Evolutionary conservation across 1,140 invertebrate species (phyloP).

Genomic region (Sipha flava): DNA sequence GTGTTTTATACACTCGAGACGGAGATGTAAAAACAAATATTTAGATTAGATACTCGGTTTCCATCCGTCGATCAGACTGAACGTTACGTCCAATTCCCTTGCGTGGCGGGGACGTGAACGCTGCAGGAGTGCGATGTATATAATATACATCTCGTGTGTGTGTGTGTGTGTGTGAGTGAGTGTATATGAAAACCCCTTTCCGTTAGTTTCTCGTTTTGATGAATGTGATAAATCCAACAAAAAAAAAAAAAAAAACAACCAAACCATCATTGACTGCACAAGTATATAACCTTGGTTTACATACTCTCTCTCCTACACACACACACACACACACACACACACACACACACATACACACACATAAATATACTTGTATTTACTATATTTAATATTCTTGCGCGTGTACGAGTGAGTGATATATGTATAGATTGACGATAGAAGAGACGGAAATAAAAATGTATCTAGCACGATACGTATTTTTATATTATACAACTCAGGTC

Average conservation of each 20-base stretch:
- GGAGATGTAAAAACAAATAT: slow-evolving; percentile 12
- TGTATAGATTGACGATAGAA: neutral
- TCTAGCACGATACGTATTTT: neutral
- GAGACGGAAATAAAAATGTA: neutral
- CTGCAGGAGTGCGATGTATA: too few relatives aligned
- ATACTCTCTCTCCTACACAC: too few relatives aligned
- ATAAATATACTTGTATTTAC: too few relatives aligned
- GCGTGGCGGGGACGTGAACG: neutral
- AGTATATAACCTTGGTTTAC: too few relatives aligned
- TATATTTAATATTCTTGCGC: too few relatives aligned
- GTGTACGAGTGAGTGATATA: neutral
- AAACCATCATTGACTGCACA: neutral
- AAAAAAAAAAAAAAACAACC: neutral
- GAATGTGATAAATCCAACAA: slow-evolving; percentile 9
- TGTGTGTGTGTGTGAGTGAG: neutral
- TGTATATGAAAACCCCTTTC: neutral
- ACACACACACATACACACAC: too few relatives aligned
- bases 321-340: too few relatives aligned
- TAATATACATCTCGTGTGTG: neutral
- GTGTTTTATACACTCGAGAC: neutral
- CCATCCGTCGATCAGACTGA: slow-evolving; percentile 1
- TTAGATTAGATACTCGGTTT: slow-evolving; percentile 13
- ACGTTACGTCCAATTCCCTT: slow-evolving; percentile 1
- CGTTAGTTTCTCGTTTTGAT: neutral
- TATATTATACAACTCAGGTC: neutral